Percentiles rank a stretch among this genome's conserved stretches.
Conservation (phyloP, 2,113 vertebrate genomes). For the Dasyornis broadbenti region DNA sequence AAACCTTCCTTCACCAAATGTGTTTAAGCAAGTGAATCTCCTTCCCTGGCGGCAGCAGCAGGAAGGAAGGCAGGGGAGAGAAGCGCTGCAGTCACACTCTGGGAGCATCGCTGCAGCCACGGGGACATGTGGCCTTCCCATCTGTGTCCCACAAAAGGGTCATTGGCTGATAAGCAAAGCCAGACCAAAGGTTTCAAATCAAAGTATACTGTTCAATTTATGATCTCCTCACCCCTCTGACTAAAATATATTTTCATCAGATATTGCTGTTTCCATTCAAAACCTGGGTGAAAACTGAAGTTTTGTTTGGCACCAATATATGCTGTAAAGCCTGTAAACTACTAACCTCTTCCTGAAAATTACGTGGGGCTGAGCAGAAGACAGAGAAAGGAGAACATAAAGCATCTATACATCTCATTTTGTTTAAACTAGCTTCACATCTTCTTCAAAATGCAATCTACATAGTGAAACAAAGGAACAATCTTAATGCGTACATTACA, state of each 20-base stretch:
- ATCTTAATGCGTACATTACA: not conserved
- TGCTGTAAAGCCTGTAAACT: not conserved
- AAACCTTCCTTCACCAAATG: not conserved
- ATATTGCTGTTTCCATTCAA: not conserved
- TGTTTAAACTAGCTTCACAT: not conserved
- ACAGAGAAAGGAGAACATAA: not conserved
- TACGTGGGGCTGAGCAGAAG: not conserved
- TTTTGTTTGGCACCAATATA: not conserved
- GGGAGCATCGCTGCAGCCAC: not conserved
- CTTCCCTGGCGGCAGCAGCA: not conserved
- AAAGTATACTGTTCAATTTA: not conserved
- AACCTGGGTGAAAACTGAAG: not conserved
- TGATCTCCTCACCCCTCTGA: not conserved
- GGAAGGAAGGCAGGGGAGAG: not conserved
- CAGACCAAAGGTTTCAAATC: not conserved
- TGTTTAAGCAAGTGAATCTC: not conserved
- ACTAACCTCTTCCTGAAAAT: not conserved
- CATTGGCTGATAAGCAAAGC: not conserved
- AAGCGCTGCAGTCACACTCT: not conserved
- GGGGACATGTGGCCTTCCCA: not conserved
- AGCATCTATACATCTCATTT: not conserved
- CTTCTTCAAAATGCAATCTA: not conserved
- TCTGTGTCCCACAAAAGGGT: rapidly evolving
- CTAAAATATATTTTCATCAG: not conserved
- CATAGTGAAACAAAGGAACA: not conserved